phyloP scores from a whole-genome alignment of 1,140 invertebrate species.

The Pseudomyrmex cubaensis region DNA sequence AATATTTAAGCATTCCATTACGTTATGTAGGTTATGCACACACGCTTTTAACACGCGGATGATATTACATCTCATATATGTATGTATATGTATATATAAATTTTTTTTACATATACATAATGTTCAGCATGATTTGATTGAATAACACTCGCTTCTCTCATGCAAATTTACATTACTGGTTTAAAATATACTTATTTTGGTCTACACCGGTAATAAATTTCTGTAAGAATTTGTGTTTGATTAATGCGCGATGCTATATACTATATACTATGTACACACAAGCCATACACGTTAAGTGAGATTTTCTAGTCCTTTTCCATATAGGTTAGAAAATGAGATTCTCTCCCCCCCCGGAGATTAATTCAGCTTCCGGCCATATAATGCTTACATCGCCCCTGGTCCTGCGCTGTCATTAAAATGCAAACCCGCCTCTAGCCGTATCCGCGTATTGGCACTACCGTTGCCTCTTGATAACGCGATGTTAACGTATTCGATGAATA shows the following conservation, averaged over 20 bases:
- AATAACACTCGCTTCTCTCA: background rate
- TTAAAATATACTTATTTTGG: too few relatives aligned
- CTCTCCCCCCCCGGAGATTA: background rate
- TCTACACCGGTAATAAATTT: too few relatives aligned
- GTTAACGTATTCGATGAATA: slow-evolving; percentile 27
- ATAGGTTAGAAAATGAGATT: background rate
- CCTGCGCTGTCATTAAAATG: slow-evolving; percentile 11
- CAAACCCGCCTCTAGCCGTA: background rate
- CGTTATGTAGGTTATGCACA: background rate
- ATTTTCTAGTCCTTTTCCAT: background rate
- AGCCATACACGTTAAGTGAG: background rate
- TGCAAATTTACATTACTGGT: too few relatives aligned
- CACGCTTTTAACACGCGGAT: background rate
- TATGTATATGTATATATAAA: too few relatives aligned
- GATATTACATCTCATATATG: background rate
- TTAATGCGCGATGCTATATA: slow-evolving; percentile 3
- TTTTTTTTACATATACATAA: background rate
- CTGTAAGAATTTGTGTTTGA: background rate
- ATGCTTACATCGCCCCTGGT: too few relatives aligned
- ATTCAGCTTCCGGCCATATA: background rate
- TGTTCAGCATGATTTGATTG: slow-evolving; percentile 18
- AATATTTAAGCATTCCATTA: slow-evolving; percentile 68
- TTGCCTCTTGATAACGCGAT: background rate
- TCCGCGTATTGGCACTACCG: background rate
- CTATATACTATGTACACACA: too few relatives aligned